Evolutionary conservation across 2,113 vertebrate genomes (phyloP).

Genomic region (Mesocricetus auratus): DNA sequence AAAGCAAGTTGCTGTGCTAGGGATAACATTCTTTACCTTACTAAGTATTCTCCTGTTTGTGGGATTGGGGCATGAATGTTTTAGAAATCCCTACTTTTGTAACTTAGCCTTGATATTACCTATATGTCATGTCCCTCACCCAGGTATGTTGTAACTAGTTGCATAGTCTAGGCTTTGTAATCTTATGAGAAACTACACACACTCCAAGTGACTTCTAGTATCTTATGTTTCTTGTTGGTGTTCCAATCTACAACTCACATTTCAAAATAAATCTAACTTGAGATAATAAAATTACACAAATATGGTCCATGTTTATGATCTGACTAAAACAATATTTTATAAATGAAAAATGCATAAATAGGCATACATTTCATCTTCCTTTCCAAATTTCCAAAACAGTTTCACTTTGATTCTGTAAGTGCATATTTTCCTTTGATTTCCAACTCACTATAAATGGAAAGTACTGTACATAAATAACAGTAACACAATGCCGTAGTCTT

Average conservation of each 20-base stretch:
- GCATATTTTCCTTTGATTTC: constrained; percentile 16
- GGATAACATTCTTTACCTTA: constrained; percentile 78
- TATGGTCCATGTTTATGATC: neutral
- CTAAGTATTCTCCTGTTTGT: constrained; percentile 73
- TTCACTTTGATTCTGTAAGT: neutral
- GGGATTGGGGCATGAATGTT: neutral
- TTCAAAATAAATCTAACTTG: constrained; percentile 57
- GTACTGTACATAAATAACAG: neutral
- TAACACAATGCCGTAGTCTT: neutral
- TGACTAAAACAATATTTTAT: neutral
- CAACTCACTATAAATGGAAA: neutral
- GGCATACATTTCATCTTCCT: neutral
- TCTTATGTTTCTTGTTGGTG: constrained; percentile 40
- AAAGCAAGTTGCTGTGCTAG: constrained; percentile 83
- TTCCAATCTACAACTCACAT: neutral
- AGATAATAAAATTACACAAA: constrained; percentile 23
- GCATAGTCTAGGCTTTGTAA: constrained; percentile 60
- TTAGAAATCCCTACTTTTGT: constrained; percentile 75
- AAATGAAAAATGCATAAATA: constrained; percentile 8
- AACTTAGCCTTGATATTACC: constrained; percentile 34
- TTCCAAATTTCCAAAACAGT: neutral
- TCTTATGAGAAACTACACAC: neutral
- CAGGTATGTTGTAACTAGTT: constrained; percentile 65
- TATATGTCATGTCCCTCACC: constrained; percentile 47
- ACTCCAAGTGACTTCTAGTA: neutral